phyloP scores from a whole-genome alignment of 2,113 vertebrate genomes.

The Psittacula cyanocephala region DNA sequence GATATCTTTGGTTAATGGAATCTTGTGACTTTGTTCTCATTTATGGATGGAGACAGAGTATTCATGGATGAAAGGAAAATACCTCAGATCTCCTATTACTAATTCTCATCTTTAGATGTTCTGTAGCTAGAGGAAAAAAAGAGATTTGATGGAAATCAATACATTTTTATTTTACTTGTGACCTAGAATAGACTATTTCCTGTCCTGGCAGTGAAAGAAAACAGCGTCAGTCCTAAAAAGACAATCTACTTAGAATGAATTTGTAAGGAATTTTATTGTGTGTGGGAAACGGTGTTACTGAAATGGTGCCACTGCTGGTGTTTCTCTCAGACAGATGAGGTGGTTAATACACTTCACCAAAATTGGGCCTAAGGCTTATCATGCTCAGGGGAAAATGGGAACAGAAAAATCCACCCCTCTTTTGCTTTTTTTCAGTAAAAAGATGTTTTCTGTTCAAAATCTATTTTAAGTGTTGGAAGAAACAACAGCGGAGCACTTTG shows the following conservation, averaged over 20 bases:
- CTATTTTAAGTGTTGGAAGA: background rate
- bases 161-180: background rate
- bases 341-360: background rate
- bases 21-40: slow-evolving; percentile 30
- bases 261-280: background rate
- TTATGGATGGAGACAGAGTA: background rate
- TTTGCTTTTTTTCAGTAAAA: background rate
- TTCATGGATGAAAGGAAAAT: slow-evolving; percentile 1
- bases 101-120: background rate
- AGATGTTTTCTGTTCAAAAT: background rate
- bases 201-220: background rate
- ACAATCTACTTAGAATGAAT: background rate
- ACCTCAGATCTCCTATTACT: background rate
- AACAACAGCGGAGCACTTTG: background rate
- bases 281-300: background rate
- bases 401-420: background rate
- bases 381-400: background rate
- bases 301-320: background rate
- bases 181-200: background rate
- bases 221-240: background rate
- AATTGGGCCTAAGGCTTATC: background rate
- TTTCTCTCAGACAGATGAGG: background rate
- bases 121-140: background rate
- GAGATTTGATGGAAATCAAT: background rate
- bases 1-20: slow-evolving; percentile 46